Evolutionary conservation across 2,797 vertebrate species (phyloP).

Genomic region (Potorous gilbertii): DNA sequence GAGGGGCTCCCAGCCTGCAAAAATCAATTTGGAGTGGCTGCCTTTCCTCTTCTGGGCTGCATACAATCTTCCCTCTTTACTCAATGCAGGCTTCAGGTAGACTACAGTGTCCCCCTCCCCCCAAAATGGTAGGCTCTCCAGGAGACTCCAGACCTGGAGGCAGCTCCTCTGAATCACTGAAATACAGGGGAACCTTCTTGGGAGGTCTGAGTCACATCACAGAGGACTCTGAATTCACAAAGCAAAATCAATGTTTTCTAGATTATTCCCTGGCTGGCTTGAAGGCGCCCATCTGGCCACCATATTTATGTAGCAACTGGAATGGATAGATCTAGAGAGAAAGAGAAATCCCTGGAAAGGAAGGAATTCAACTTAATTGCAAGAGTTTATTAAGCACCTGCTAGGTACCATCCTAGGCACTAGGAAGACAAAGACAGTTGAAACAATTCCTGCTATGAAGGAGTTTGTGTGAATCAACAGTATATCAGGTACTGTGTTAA

Average conservation of each 20-base stretch:
- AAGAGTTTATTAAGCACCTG: not conserved
- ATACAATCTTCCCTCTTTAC: not conserved
- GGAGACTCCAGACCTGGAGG: conserved; percentile 10
- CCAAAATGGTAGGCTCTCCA: not conserved
- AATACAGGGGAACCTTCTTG: conserved; percentile 28
- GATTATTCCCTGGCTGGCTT: conserved; percentile 48
- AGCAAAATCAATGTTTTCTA: conserved; percentile 49
- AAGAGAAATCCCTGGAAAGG: conserved; percentile 47
- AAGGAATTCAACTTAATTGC: conserved; percentile 9
- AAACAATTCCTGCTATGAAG: conserved; percentile 1
- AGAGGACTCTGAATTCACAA: not conserved
- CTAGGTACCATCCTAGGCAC: not conserved
- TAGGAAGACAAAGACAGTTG: not conserved
- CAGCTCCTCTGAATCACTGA: conserved; percentile 11
- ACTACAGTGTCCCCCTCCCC: not conserved
- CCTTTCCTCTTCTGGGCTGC: not conserved
- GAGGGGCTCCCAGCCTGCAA: not conserved
- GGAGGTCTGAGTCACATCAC: conserved; percentile 16
- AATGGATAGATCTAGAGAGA: conserved; percentile 64
- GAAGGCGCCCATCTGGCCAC: conserved; percentile 61
- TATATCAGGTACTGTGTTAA: not conserved
- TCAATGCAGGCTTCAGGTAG: not conserved
- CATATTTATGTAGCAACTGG: conserved; percentile 58
- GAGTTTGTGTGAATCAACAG: not conserved
- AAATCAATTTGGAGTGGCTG: not conserved